These are phyloP conservation scores for Tiliacea citrago DNA, from an alignment of 2,888 invertebrate species.

Conservation along the genomic window DNA sequence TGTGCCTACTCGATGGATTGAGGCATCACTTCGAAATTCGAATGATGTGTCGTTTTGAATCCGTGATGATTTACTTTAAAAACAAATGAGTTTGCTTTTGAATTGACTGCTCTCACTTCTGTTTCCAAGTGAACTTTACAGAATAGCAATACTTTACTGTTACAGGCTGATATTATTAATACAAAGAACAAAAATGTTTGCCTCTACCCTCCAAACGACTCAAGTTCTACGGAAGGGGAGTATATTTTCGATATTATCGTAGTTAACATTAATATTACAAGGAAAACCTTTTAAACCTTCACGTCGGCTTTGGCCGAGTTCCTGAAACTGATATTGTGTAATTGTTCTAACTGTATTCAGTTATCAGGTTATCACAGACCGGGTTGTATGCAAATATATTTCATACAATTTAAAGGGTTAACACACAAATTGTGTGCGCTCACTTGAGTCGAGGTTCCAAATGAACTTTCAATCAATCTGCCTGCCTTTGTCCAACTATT, in stretches of 20 bases:
- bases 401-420: neutral
- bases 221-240: constrained; percentile 6
- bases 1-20: neutral
- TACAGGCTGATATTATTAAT: neutral
- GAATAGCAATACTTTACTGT: neutral
- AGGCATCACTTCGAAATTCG: neutral
- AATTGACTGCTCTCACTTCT: neutral
- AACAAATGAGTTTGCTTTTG: neutral
- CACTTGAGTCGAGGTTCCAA: too few species aligned
- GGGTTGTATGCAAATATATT: neutral
- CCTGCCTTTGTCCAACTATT: too few species aligned
- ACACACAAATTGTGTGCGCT: too few species aligned
- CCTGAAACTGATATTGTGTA: constrained; percentile 19
- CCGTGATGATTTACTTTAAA: neutral
- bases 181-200: constrained; percentile 6
- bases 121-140: neutral
- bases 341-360: constrained; percentile 20
- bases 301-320: constrained; percentile 13
- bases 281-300: constrained; percentile 45
- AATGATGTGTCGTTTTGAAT: neutral
- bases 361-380: constrained; percentile 18
- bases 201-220: constrained; percentile 2
- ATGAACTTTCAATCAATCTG: too few species aligned
- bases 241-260: constrained; percentile 31
- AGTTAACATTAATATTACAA: constrained; percentile 33